phyloP scores from a whole-genome alignment of 2,113 vertebrate genomes.

The Pteropus alecto region DNA sequence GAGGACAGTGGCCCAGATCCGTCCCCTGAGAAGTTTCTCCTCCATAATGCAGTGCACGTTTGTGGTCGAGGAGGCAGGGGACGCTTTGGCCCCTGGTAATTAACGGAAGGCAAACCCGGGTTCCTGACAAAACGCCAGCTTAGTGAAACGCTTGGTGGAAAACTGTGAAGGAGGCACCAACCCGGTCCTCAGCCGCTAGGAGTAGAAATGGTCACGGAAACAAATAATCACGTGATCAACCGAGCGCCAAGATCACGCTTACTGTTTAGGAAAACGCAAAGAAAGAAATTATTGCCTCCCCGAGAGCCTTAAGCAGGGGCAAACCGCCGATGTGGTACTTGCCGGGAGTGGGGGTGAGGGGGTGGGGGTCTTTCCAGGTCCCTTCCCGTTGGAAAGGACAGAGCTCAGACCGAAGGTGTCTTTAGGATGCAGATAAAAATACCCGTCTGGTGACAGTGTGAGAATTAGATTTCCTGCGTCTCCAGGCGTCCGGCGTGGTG shows the following conservation, averaged over 20 bases:
- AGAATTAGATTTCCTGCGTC: not conserved
- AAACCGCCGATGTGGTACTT: fast-evolving
- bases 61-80: not conserved
- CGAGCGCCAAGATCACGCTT: fast-evolving
- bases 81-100: not conserved
- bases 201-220: fast-evolving
- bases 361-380: no score
- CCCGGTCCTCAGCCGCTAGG: not conserved
- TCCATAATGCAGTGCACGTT: fast-evolving
- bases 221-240: fast-evolving
- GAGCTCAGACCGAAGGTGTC: no score
- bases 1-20: not conserved
- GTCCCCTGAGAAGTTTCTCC: not conserved
- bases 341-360: not conserved
- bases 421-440: not conserved
- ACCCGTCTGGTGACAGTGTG: fast-evolving
- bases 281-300: not conserved
- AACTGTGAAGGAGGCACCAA: not conserved
- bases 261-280: no score
- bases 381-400: fast-evolving
- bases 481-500: fast-evolving
- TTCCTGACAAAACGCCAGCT: not conserved
- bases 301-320: not conserved
- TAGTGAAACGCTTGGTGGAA: not conserved
- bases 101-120: not conserved